Base-by-base conservation (phyloP, 2,888 invertebrate species). In the Tachina fera region DNA sequence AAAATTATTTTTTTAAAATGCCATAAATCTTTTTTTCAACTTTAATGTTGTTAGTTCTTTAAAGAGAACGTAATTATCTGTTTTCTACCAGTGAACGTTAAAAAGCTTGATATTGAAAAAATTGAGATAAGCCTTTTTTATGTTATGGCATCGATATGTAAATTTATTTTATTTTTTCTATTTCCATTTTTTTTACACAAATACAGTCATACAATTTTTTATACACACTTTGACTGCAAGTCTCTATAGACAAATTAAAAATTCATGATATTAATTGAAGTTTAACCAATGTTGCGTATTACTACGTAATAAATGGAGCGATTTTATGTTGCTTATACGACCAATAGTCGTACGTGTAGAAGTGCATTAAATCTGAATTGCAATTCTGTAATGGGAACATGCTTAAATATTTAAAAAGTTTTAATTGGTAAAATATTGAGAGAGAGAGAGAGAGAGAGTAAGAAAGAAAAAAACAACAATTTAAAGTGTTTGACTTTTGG, bases 181-280 rank as follows among this genome's bases (percentile, higher is more conserved):
- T 53, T 13, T n/a, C 45, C 16, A n/a, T n/a, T 39, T 72, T 80
- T 61, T 70, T 9, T 53, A 9, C 19, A 10, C 11, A 14, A 31
- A 67, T 22, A 22, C 31, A 0, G 2, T 31, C 31, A n/a, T 56
- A 39, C 19, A 60, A 47, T 9, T 22, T 49, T 58, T 41, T 65
- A 19, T 16, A 9, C 22, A 13, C 22, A 51, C 41, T n/a, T 65
- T 51, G 6, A 31, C n/a, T 71, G 41, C 63, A 51, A 65, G 49
- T 51, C 63, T 61, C 70, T 41, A 13, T 83, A 19, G 78, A 58
- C 88, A 84, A 71, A 90, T 90, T 89, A 91, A 90, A 90, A 89
- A 88, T 90, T 88, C 88, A 90, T 90, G 91, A 88, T 89, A 89
- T 90, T 91, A 90, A 91, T 91, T 91, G 91, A 88, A 89, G 89